Conservation (phyloP, 1,140 invertebrate genomes). For the Armadillidium nasatum region DNA sequence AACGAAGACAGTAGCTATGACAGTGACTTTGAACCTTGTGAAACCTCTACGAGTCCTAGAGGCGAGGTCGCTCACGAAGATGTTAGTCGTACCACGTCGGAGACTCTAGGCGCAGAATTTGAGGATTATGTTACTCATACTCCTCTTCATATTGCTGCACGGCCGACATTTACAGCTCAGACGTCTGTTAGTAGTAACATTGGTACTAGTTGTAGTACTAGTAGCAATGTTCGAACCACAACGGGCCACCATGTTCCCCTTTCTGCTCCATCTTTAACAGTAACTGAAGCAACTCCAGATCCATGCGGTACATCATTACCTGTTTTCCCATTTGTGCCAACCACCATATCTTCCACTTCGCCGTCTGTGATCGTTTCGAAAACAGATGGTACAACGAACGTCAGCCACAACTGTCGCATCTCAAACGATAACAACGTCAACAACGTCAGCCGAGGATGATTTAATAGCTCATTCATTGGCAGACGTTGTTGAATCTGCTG, state of each 20-base stretch:
- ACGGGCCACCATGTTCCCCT: neutral
- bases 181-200: neutral
- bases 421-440: neutral
- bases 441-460: neutral
- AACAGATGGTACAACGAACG: neutral
- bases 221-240: neutral
- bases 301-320: neutral
- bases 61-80: conserved; percentile 58
- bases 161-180: neutral
- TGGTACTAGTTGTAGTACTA: neutral
- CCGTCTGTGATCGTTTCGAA: neutral
- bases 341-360: conserved; percentile 22
- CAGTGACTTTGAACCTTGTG: conserved; percentile 71
- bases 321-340: conserved; percentile 11
- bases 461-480: neutral
- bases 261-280: neutral
- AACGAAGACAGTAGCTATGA: conserved; percentile 80
- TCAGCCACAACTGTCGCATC: conserved; percentile 16
- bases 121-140: conserved; percentile 67
- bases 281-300: neutral
- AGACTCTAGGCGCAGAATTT: conserved; percentile 76
- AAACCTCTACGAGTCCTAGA: conserved; percentile 49
- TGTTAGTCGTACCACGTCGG: conserved; percentile 69
- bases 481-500: conserved; percentile 4
- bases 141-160: neutral